Percentiles rank a stretch among this genome's conserved stretches.
Conservation (phyloP, 2,888 invertebrate species). For the Melangyna quadrimaculata region DNA sequence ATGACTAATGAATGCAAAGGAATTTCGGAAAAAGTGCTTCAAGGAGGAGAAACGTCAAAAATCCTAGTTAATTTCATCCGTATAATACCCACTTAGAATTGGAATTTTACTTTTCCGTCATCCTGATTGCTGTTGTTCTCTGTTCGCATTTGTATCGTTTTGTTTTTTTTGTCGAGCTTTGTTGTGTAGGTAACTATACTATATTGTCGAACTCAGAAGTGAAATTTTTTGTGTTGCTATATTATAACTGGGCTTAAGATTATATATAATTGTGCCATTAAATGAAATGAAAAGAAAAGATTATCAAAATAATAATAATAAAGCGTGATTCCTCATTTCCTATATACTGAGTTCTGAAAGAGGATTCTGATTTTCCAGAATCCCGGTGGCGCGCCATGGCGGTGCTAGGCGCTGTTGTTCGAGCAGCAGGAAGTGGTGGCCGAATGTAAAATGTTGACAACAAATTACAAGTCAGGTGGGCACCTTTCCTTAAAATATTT, state of each 20-base stretch:
- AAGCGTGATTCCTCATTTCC: slow-evolving; percentile 34
- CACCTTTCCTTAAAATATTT: no score
- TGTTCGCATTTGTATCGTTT: neutral
- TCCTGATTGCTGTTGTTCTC: no score
- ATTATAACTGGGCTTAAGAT: slow-evolving; percentile 53
- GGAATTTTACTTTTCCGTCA: neutral
- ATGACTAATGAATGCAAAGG: slow-evolving; percentile 65
- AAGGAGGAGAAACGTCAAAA: slow-evolving; percentile 57
- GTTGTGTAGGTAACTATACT: no score
- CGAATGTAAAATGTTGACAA: no score
- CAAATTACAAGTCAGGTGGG: no score
- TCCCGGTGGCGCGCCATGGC: no score
- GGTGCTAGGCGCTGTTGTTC: no score
- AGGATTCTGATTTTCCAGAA: no score
- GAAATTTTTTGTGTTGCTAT: slow-evolving; percentile 30
- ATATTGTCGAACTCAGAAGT: slow-evolving; percentile 56
- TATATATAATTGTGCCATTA: slow-evolving; percentile 64
- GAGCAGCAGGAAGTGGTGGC: no score
- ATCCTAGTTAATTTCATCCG: slow-evolving; percentile 62
- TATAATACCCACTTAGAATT: slow-evolving; percentile 4
- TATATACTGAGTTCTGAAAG: no score
- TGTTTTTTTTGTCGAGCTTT: slow-evolving; percentile 40
- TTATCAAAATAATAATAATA: slow-evolving; percentile 45
- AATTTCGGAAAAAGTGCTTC: slow-evolving; percentile 44
- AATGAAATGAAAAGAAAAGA: slow-evolving; percentile 60